A percentile compares a stretch with the other conserved stretches of the same genome.
phyloP scores from a whole-genome alignment of 2,113 vertebrate genomes.

The Microcebus lehilahytsara region DNA sequence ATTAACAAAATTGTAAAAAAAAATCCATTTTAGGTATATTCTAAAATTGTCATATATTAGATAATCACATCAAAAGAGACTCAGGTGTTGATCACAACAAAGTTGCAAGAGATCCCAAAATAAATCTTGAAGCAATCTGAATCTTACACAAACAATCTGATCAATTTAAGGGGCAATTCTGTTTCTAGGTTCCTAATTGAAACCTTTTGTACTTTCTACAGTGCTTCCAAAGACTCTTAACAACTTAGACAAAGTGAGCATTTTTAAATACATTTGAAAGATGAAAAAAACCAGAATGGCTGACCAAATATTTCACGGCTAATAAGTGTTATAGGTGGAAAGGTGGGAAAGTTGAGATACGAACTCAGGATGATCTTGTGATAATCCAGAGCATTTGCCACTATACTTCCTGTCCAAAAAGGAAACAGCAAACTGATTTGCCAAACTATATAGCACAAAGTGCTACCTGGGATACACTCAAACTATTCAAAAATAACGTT shows the following conservation, averaged over 20 bases:
- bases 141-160: slow-evolving; percentile 44
- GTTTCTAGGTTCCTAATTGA: slow-evolving; percentile 57
- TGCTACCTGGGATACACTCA: background rate
- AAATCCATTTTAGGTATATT: slow-evolving; percentile 28
- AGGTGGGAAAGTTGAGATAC: background rate
- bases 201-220: background rate
- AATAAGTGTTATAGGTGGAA: background rate
- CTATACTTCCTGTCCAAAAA: background rate
- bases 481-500: slow-evolving; percentile 3
- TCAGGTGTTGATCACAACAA: slow-evolving; percentile 65
- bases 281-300: background rate
- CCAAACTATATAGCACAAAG: background rate
- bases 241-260: background rate
- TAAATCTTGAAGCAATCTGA: slow-evolving; percentile 57
- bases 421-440: background rate
- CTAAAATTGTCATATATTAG: slow-evolving; percentile 61
- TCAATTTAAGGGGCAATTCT: slow-evolving; percentile 45
- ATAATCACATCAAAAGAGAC: slow-evolving; percentile 61
- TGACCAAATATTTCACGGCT: background rate
- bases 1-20: slow-evolving; percentile 13
- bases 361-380: background rate
- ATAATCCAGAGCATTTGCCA: background rate
- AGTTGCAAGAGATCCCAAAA: slow-evolving; percentile 57
- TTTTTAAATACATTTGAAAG: slow-evolving; percentile 35
- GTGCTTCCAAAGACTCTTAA: background rate